Conservation (phyloP, 2,888 invertebrate genomes). For the Drosophila falleni region DNA sequence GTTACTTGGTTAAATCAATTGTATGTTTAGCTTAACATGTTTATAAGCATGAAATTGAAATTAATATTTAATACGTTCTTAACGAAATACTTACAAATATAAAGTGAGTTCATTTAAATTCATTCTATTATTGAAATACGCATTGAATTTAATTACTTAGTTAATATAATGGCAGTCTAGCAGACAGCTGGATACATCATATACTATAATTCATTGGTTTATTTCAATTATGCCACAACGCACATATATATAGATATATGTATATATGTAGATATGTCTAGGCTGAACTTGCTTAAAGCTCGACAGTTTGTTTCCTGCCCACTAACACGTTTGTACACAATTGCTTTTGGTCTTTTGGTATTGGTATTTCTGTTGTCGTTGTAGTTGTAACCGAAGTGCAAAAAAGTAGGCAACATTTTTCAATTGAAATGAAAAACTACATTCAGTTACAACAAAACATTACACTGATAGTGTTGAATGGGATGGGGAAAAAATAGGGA, state of each 20-base stretch:
- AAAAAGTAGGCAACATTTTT: slow-evolving; percentile 67
- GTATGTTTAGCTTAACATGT: background rate
- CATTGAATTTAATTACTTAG: slow-evolving; percentile 2
- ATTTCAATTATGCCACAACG: slow-evolving; percentile 19
- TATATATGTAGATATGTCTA: background rate
- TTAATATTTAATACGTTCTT: background rate
- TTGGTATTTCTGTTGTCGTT: slow-evolving; percentile 7
- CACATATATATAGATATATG: background rate
- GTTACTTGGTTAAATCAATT: background rate
- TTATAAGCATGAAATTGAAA: background rate
- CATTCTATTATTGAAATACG: background rate
- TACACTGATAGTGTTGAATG: slow-evolving; percentile 54
- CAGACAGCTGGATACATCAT: background rate
- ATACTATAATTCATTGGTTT: slow-evolving; percentile 3
- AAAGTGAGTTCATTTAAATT: background rate
- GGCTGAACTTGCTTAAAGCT: slow-evolving; percentile 23
- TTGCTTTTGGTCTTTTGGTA: slow-evolving; percentile 32
- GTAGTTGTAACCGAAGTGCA: slow-evolving; percentile 12
- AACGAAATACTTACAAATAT: background rate
- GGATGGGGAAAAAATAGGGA: background rate
- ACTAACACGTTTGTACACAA: slow-evolving; percentile 53
- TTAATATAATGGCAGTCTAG: background rate
- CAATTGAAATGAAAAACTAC: slow-evolving; percentile 62
- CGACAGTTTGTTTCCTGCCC: slow-evolving; percentile 53
- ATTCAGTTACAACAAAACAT: slow-evolving; percentile 60